Base-by-base conservation (phyloP, 2,888 invertebrate genomes). In the Julus scanicus region DNA sequence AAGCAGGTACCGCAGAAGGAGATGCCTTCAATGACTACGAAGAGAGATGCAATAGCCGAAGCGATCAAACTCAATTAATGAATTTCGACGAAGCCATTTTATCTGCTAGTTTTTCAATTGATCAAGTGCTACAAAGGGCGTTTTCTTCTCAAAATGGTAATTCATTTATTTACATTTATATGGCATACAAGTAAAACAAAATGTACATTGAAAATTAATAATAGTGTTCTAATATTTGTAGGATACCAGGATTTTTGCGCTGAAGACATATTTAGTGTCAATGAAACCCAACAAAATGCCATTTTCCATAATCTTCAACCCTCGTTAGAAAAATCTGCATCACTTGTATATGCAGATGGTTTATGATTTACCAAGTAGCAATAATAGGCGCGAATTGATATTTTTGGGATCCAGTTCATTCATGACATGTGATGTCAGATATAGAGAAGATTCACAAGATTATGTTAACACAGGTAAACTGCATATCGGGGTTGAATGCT, bases 121-220 rank as follows among this genome's bases (percentile, higher is more conserved):
- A 86, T n/a, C 86, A 86, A 37, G 86, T 86, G 86, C 20, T 86
- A 13, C 86, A 86, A 48, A 86, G 49, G 44, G 86, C 86, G 20
- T 49, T 86, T 48, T 49, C 49, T 15, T 44, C 86, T 2, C 86
- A 86, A n/a, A 86, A 49, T 86, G 86, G 86, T 86, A 86, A 57
- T 57, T 15, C 13, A 5, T 5, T 57, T 44, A 5, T 3, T 29
- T 40, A 84, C 4, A 40, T 84, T 4, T 40, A 9, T 83, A 29
- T 84, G 15, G 5, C n/a, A 84, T n/a, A 29, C 3, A 13, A 13
- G 37, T n/a, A 29, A 40, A 84, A 29, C 2, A 84, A 84, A 40
- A 13, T n/a, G 11, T 84, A 83, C 3, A 2, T 17, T 6, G 15
- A 20, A 37, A 29, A 84, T 3, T 84, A n/a, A 57, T n/a, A n/a